Evolutionary conservation across 2,888 invertebrate species (phyloP).

Genomic region (Acrobasis suavella): DNA sequence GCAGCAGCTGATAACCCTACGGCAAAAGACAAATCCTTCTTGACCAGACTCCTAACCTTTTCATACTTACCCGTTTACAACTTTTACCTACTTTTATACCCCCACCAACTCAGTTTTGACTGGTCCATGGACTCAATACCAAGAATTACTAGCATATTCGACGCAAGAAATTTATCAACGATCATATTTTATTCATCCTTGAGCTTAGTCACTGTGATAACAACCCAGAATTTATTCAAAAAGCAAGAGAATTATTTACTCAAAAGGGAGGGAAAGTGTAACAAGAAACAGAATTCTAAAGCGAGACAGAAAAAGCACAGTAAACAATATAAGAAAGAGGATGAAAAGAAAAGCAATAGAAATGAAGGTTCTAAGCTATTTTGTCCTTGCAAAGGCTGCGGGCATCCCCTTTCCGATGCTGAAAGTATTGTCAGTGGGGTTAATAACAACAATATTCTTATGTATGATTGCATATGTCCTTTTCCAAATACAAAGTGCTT

Average conservation of each 20-base stretch:
- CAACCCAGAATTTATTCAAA: constrained; percentile 62
- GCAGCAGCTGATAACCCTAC: constrained; percentile 98
- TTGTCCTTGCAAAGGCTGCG: constrained; percentile 86
- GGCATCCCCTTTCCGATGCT: constrained; percentile 84
- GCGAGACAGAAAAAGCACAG: constrained; percentile 73
- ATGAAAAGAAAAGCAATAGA: constrained; percentile 66
- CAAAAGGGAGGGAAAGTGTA: constrained; percentile 58
- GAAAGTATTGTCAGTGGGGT: constrained; percentile 82
- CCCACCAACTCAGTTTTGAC: constrained; percentile 95
- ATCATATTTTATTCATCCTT: constrained; percentile 87
- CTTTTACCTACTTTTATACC: constrained; percentile 92
- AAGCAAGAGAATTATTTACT: constrained; percentile 45
- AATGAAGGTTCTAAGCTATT: constrained; percentile 51
- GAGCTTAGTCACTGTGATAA: constrained; percentile 69
- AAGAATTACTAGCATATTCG: constrained; percentile 88
- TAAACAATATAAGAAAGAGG: constrained; percentile 68
- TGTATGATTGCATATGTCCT: constrained; percentile 75
- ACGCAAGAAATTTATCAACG: constrained; percentile 90
- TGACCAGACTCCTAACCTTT: constrained; percentile 94
- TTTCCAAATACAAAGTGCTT: constrained; percentile 55
- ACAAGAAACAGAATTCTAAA: constrained; percentile 70
- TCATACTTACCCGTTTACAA: constrained; percentile 96
- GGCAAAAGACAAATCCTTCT: constrained; percentile 90
- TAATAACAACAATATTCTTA: constrained; percentile 86
- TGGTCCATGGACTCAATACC: constrained; percentile 99